Base-by-base conservation (phyloP, 2,797 vertebrate species). In the Notamacropus eugenii region DNA sequence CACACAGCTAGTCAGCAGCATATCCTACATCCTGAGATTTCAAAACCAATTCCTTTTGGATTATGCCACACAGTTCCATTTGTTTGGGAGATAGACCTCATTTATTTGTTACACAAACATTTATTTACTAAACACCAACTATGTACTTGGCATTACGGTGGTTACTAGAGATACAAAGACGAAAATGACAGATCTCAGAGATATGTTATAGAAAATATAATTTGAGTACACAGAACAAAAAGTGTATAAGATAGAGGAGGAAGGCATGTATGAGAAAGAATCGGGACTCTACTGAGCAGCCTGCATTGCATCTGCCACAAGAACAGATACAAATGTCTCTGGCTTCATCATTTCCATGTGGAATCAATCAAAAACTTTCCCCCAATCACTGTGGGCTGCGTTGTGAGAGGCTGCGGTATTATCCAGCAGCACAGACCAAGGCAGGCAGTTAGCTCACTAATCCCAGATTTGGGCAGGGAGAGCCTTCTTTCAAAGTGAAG, bases 341-440 rank as follows among this genome's bases (percentile, higher is more conserved):
- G 22, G 54, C 29, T 90, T 92, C 94, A 87, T 52, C 55, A 54
- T 16, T 95, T 58, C 91, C 95, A 92, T 58, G 54, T 91, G 91
- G 92, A 56, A 95, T 92, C n/a, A 91, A 95, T 93, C 24, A 46
- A 92, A 96, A 95, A 96, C 62, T 92, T 97, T 90, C 90, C 87
- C 93, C 94, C 59, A 40, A 67, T 90, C 93, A 62, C 91, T 95
- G 12, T 93, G 27, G 31, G 95, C 93, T 59, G 56, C 54, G 91
- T 55, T 96, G 87, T 82, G 52, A 52, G 34, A 94, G 34, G 50
- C 92, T 93, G 46, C 2, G 31, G 22, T 56, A 57, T 92, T 96
- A 96, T 40, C 50, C 46, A 93, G 93, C 74, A 46, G 74, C 29
- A 82, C 6, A 27, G 74, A 96, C 91, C 1, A 74, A 94, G 95